phyloP scores from a whole-genome alignment of 2,888 invertebrate species.

The Tridacna gigas region DNA sequence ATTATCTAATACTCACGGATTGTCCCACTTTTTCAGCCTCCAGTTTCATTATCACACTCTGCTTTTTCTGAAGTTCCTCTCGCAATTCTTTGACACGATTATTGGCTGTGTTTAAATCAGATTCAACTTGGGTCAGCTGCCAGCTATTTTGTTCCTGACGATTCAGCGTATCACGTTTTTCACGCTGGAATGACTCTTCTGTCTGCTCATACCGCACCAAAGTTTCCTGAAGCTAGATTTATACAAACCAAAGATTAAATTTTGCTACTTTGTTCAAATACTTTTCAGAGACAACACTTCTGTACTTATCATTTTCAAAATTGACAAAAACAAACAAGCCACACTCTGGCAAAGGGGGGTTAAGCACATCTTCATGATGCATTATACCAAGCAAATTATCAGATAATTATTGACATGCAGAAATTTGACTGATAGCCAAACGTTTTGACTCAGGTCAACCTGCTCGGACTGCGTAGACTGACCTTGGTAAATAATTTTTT shows the following conservation, averaged over 20 bases:
- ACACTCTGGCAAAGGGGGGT: too few relatives aligned
- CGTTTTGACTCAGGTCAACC: too few relatives aligned
- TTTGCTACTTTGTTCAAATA: not conserved
- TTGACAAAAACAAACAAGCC: too few relatives aligned
- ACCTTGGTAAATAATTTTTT: too few relatives aligned
- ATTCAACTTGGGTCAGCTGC: slow-evolving; percentile 75
- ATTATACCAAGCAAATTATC: too few relatives aligned
- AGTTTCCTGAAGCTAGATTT: slow-evolving; percentile 73
- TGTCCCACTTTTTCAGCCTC: slow-evolving; percentile 77
- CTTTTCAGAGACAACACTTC: not conserved
- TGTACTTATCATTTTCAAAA: not conserved
- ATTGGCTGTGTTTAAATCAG: slow-evolving; percentile 74
- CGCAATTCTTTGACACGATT: slow-evolving; percentile 75
- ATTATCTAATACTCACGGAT: slow-evolving; percentile 66
- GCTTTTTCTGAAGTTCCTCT: slow-evolving; percentile 77
- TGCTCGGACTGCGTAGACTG: too few relatives aligned
- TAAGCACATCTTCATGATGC: too few relatives aligned
- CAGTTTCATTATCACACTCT: slow-evolving; percentile 72
- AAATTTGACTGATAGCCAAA: too few relatives aligned
- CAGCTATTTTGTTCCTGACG: slow-evolving; percentile 72
- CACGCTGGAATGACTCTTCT: slow-evolving; percentile 73
- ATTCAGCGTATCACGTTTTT: slow-evolving; percentile 69
- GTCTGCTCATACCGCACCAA: slow-evolving; percentile 68
- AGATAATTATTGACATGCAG: too few relatives aligned
- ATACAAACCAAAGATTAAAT: not conserved